These are phyloP conservation scores for Sciurus carolinensis DNA, from an alignment of 2,797 vertebrate species.

Conservation along the genomic window DNA sequence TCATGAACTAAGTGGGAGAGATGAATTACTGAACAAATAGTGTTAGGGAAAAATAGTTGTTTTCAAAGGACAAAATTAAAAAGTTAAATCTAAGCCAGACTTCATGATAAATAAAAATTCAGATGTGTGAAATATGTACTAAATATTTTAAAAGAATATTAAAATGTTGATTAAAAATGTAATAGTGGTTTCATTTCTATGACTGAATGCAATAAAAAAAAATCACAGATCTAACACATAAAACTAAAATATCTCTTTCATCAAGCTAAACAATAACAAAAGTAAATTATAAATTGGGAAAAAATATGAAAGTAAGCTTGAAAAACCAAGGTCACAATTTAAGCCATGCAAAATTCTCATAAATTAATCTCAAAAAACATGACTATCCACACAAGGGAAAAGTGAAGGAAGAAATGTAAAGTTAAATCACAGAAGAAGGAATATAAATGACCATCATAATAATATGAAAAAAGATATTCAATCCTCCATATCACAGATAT, in stretches of 20 bases:
- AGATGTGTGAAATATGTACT: background rate
- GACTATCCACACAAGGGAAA: background rate
- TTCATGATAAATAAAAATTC: slow-evolving; percentile 10
- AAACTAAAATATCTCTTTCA: background rate
- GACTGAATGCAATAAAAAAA: background rate
- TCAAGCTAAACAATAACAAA: slow-evolving; percentile 15
- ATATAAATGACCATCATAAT: background rate
- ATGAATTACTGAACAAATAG: background rate
- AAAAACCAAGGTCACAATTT: background rate
- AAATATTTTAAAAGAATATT: slow-evolving; percentile 10
- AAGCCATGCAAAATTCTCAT: background rate
- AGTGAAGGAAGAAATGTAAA: background rate
- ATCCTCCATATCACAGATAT: background rate
- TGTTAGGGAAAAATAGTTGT: background rate
- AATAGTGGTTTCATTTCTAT: background rate
- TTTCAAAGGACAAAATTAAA: background rate
- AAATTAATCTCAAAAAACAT: slow-evolving; percentile 17
- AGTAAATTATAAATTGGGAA: background rate
- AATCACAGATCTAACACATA: background rate
- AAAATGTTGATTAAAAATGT: background rate
- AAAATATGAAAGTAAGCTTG: slow-evolving; percentile 35
- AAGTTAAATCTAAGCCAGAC: background rate
- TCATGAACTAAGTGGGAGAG: background rate
- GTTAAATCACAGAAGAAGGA: background rate
- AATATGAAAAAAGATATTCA: background rate